Evolutionary conservation across 2,888 invertebrate species (phyloP).

Genomic region (Mythimna albipuncta): DNA sequence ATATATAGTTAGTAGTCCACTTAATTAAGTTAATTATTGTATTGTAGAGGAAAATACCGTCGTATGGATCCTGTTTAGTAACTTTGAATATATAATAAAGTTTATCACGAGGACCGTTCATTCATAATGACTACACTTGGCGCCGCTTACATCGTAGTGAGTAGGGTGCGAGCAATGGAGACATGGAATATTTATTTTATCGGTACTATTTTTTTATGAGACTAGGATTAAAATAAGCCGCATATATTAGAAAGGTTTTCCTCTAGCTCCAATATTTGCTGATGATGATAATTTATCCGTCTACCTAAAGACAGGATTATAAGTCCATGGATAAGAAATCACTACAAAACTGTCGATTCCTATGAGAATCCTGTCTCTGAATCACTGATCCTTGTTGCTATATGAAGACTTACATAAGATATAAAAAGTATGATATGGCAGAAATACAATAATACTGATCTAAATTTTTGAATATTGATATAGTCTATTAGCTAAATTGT

Average conservation of each 20-base stretch:
- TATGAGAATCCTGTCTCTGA: neutral
- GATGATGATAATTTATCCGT: neutral
- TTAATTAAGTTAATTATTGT: constrained; percentile 48
- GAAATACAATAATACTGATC: neutral
- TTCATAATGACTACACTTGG: constrained; percentile 65
- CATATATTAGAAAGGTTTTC: neutral
- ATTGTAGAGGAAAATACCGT: constrained; percentile 50
- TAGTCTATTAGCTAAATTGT: neutral
- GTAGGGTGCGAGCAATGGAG: constrained; percentile 40
- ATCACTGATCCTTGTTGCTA: neutral
- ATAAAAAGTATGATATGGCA: neutral
- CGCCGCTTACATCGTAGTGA: constrained; percentile 47
- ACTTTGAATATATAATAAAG: constrained; percentile 51
- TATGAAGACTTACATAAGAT: neutral
- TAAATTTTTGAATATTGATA: too few species aligned
- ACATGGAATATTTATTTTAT: neutral
- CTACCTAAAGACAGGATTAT: neutral
- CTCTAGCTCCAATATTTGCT: neutral
- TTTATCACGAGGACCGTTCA: constrained; percentile 57
- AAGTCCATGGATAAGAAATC: too few species aligned
- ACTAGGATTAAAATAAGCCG: neutral
- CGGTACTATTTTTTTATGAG: neutral
- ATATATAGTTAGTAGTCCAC: constrained; percentile 16
- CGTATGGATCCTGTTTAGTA: constrained; percentile 57
- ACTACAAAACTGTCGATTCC: too few species aligned